Conservation (phyloP, 2,888 invertebrate genomes). For the Cephus nigrinus region DNA sequence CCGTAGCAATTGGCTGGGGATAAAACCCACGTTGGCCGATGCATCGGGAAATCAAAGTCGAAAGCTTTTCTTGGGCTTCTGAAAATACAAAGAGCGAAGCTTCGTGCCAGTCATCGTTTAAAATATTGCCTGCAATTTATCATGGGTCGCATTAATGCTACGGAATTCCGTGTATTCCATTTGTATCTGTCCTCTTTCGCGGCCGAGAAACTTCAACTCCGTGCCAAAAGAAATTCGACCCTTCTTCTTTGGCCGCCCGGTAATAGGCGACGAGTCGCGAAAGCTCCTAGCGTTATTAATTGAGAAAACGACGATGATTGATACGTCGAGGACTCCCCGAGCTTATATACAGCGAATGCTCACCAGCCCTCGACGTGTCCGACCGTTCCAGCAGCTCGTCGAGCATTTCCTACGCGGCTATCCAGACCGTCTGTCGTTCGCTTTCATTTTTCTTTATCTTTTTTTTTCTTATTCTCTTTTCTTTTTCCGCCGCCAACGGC, state of each 20-base stretch:
- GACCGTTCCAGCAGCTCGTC: background rate
- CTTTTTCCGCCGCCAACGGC: background rate
- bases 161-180: constrained; percentile 59
- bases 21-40: background rate
- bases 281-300: constrained; percentile 4
- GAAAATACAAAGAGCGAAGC: constrained; percentile 49
- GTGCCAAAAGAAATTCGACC: constrained; percentile 7
- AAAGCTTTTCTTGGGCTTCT: constrained; percentile 18
- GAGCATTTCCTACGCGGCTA: background rate
- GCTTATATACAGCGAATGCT: background rate
- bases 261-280: constrained; percentile 5
- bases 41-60: constrained; percentile 6
- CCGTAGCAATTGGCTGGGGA: background rate
- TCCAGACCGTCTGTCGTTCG: background rate
- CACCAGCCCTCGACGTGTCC: background rate
- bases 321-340: background rate
- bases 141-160: constrained; percentile 57
- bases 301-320: background rate
- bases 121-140: constrained; percentile 59
- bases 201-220: constrained; percentile 22
- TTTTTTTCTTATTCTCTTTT: background rate
- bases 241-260: constrained; percentile 3
- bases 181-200: constrained; percentile 56
- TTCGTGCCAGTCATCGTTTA: constrained; percentile 56
- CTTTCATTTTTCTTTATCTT: background rate